Evolutionary conservation across 2,113 vertebrate genomes (phyloP), one percentile per base, ranked within the genome.

Genomic region (Orycteropus afer): DNA sequence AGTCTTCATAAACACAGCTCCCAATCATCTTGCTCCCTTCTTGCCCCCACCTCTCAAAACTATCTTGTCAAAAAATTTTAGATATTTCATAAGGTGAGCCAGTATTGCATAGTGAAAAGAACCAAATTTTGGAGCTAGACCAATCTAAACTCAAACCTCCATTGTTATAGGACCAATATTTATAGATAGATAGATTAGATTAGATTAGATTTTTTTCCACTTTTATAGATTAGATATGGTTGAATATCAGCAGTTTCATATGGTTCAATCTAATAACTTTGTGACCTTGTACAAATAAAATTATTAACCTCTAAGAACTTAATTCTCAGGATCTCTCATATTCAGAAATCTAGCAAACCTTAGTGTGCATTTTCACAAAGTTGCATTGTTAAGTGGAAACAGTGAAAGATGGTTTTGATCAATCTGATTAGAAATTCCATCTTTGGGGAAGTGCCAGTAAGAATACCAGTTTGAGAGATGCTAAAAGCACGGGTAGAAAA

Each of bases 341-440:
- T 55, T n/a, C 25, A 79, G 34, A 71, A 76, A 73, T 61, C 7
- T 65, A 51, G 42, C 13, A 37, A 82, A 14, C 15, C 61, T 5
- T 55, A 40, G 45, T 6, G n/a, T n/a, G n/a, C n/a, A n/a, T 83
- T 7, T 69, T 34, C 51, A n/a, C 55, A 57, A 57, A 71, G 51
- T 10, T 69, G 20, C 45, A 34, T 78, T 63, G 47, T 23, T 80
- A 42, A 74, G 34, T 34, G 23, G 29, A 15, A 32, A 2, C n/a
- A 69, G 27, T 22, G 23, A 80, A 80, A 80, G 34, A 67, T 76
- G 49, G 49, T 23, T 63, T 91, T 55, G 69, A 45, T 32, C 12
- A 34, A 49, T 29, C 10, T 80, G 42, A 93, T 74, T 45, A 91
- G 81, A 40, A 82, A 95, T 91, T 77, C 45, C 49, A 25, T 96